Evolutionary conservation across 2,797 vertebrate genomes (phyloP), one percentile per base, ranked within the genome.

Genomic region (Pseudomugil gertrudae): DNA sequence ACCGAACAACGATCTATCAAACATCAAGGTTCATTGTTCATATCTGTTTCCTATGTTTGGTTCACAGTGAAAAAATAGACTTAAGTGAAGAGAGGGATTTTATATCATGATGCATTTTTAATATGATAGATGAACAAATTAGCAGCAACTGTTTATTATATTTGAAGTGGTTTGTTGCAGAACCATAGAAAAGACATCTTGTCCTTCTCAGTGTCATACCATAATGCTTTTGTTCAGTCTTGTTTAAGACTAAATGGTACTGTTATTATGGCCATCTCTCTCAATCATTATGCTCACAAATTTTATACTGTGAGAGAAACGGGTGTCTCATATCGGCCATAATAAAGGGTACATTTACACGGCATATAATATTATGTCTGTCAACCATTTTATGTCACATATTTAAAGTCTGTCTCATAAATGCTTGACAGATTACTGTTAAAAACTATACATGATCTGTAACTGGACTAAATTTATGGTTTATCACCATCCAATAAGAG

Each of bases 381-480:
- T 81, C 63, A 82, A 35, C 35, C 55, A 51, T 66, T 78, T 77
- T 24, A 56, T 54, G 71, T 78, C 69, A 81, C 82, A 78, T 54
- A 59, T 75, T 60, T 63, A 53, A 72, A 71, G 54, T 69, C 63
- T 66, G 51, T 63, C 57, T 67, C 19, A 48, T 30, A 69, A 74
- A 79, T 68, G 51, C 15, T 75, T 19, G 24, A 52, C 17, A 71
- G 24, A 56, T 68, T 55, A 43, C 63, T 64, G 51, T 32, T 40
- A 65, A 57, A 73, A 69, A 74, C 53, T 38, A 80, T 80, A 81
- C 66, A 71, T 26, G 6, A 43, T 83, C 67, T 66, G 79, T 78
- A 72, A 83, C 75, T 79, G 77, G 75, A 50, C 32, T 47, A 62
- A 51, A 33, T 75, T 81, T 87, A 84, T 83, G 83, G 81, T 83